phyloP scores from a whole-genome alignment of 2,888 invertebrate species.

The Esperia sulphurella region DNA sequence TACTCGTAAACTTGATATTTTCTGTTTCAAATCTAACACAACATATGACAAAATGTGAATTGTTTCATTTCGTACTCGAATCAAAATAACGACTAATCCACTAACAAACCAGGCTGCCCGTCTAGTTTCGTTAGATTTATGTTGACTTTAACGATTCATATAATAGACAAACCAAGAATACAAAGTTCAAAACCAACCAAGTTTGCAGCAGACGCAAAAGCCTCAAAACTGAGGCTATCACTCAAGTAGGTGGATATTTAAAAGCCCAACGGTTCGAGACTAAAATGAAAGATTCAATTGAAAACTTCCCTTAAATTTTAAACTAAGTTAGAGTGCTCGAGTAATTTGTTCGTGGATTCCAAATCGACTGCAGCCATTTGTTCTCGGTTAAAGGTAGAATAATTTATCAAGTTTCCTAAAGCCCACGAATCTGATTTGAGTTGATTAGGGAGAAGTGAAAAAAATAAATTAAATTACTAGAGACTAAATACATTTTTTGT shows the following conservation, averaged over 20 bases:
- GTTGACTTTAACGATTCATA: too few species aligned
- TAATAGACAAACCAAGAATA: not conserved
- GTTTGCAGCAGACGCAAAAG: not conserved
- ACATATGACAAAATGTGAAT: too few species aligned
- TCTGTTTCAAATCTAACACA: too few species aligned
- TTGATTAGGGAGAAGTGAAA: constrained; percentile 3
- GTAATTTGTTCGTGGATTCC: constrained; percentile 25
- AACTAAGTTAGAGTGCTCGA: constrained; percentile 26
- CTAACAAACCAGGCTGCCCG: too few species aligned
- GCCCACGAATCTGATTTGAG: constrained; percentile 4
- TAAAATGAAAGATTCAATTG: constrained; percentile 25
- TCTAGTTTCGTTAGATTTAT: too few species aligned
- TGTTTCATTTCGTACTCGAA: too few species aligned
- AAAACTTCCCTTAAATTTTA: constrained; percentile 23
- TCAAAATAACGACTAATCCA: too few species aligned
- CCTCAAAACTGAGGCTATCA: not conserved
- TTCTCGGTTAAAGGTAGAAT: constrained; percentile 22
- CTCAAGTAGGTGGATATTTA: not conserved
- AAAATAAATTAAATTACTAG: not conserved
- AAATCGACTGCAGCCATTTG: constrained; percentile 20
- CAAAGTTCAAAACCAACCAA: not conserved
- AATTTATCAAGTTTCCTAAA: constrained; percentile 12
- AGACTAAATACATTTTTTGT: not conserved
- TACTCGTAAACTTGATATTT: too few species aligned
- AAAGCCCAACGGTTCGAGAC: constrained; percentile 9